A percentile compares a stretch with the other conserved stretches of the same genome.
Evolutionary conservation across 2,113 vertebrate genomes (phyloP).

Genomic region (Notothenia coriiceps): DNA sequence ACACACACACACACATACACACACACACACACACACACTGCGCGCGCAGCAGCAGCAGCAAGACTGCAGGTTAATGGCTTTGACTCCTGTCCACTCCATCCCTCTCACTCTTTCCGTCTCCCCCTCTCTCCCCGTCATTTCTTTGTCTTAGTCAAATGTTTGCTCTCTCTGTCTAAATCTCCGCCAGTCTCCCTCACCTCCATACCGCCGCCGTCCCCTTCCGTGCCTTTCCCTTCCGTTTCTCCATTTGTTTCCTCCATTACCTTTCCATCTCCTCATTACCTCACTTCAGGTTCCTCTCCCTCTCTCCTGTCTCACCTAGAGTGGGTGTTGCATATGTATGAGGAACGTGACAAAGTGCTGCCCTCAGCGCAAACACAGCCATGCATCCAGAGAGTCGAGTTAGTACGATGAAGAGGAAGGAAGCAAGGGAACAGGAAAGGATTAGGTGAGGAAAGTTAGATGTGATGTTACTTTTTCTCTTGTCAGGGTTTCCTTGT

Average conservation of each 20-base stretch:
- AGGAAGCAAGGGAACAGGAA: not conserved
- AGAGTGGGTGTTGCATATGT: constrained; percentile 71
- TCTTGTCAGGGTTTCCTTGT: not conserved
- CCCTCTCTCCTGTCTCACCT: constrained; percentile 37
- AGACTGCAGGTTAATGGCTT: constrained; percentile 66
- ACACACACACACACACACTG: constrained; percentile 14
- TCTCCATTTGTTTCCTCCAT: constrained; percentile 49
- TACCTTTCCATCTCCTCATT: constrained; percentile 49
- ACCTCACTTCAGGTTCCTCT: constrained; percentile 22
- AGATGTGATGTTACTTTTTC: not conserved
- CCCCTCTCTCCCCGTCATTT: constrained; percentile 29
- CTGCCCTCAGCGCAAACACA: constrained; percentile 72
- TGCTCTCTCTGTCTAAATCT: constrained; percentile 50
- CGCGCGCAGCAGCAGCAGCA: not conserved
- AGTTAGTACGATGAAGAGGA: not conserved
- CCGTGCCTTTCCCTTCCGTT: constrained; percentile 32
- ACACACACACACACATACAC: not conserved
- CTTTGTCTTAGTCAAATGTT: constrained; percentile 62
- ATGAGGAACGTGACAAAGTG: constrained; percentile 73
- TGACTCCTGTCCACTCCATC: constrained; percentile 55
- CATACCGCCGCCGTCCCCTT: not conserved
- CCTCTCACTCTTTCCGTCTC: constrained; percentile 22
- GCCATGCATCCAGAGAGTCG: constrained; percentile 25
- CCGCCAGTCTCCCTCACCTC: constrained; percentile 31
- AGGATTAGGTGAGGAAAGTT: not conserved